Evolutionary conservation across 2,888 invertebrate genomes (phyloP).

Genomic region (Gastrophysa polygoni): DNA sequence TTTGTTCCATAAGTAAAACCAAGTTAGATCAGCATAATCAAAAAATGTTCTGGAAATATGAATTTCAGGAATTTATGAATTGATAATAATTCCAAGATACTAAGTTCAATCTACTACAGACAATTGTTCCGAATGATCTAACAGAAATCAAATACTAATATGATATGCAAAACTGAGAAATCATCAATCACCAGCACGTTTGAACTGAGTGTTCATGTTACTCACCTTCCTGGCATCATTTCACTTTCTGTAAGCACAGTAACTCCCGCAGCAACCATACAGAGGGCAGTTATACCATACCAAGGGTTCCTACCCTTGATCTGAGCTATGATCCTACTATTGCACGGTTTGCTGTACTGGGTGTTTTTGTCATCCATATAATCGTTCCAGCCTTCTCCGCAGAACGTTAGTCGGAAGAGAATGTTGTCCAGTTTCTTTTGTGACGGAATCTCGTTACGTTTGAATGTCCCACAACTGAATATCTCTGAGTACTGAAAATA

Average conservation of each 20-base stretch:
- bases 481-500: constrained; percentile 38
- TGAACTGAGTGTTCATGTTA: no score
- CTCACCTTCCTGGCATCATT: constrained; percentile 68
- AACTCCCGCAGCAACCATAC: constrained; percentile 74
- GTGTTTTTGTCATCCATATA: constrained; percentile 66
- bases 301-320: constrained; percentile 76
- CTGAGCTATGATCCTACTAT: constrained; percentile 68
- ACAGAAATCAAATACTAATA: no score
- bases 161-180: no score
- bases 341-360: constrained; percentile 61
- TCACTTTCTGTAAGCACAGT: constrained; percentile 76
- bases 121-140: no score
- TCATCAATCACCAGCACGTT: no score
- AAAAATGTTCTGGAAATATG: no score
- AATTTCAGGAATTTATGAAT: no score
- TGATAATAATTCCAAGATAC: no score
- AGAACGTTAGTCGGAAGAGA: constrained; percentile 71
- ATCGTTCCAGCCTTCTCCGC: constrained; percentile 81
- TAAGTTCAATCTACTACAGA: no score
- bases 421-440: constrained; percentile 66
- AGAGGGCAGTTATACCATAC: constrained; percentile 81
- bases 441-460: constrained; percentile 39
- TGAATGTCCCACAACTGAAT: constrained; percentile 24
- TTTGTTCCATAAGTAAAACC: no score
- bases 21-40: no score